Base-by-base conservation (phyloP, 2,113 vertebrate genomes). In the Nerophis ophidion region DNA sequence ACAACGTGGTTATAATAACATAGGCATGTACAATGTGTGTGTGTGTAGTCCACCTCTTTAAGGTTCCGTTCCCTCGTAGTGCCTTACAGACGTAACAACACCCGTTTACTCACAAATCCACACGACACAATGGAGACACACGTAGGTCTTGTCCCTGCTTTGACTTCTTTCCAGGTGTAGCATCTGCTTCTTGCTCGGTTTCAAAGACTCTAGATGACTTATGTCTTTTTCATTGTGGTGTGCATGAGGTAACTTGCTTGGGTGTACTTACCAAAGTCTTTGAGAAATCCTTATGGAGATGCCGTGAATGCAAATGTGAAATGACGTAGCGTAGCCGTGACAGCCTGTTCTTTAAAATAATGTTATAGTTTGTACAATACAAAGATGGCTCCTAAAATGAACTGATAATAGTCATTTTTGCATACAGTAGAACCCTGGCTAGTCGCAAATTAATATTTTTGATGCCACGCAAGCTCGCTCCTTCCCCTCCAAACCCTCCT, bases 51-150 rank as follows among this genome's bases (percentile, higher is more conserved):
- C 89, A 75, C 80, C 89, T 77, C 90, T 91, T 91, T 70, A 91
- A 91, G 90, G 89, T 71, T 90, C 93, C 87, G 85, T 92, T 93
- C 92, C 94, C 92, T 95, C 81, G 92, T 98, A 99, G 97, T 99
- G 97, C 97, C 97, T 99, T 99, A 99, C 92, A 88, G 75, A 93
- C 90, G 85, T 87, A 90, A 91, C 86, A 83, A 91, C 40, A 91
- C 86, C 86, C 71, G 89, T 91, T 93, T 92, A 91, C 91, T 91
- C 84, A 88, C 88, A 88, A 89, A 90, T 89, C 87, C 80, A 81
- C 79, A 76, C 77, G 85, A 89, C 89, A 88, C 91, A 84, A 81
- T 75, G 78, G 85, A 79, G 71, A 80, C 81, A 75, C 65, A 59
- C 50, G 10, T 9, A 9, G 11, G 35, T 56, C n/a, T 72, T 77